Conservation (phyloP, 2,113 vertebrate species). For the Larimichthys crocea region DNA sequence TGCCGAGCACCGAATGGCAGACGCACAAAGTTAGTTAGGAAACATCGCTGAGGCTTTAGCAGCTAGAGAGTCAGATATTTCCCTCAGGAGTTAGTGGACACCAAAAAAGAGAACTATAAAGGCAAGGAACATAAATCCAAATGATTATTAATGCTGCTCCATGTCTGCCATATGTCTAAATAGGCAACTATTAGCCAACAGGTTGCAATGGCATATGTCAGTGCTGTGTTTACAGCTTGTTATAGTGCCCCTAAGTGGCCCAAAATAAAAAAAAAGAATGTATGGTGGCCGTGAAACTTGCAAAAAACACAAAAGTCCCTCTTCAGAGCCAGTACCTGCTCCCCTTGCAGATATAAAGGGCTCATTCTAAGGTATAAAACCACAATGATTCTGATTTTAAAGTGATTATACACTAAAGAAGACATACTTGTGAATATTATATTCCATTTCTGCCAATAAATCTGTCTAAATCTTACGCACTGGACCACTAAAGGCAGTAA, state of each 20-base stretch:
- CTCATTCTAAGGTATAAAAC: too few species aligned
- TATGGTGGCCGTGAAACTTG: too few species aligned
- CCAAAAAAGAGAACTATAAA: background rate
- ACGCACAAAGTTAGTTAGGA: background rate
- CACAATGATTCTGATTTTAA: too few species aligned
- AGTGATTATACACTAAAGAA: too few species aligned
- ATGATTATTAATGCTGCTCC: background rate
- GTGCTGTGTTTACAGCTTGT: background rate
- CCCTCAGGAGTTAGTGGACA: background rate
- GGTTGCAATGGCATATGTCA: background rate
- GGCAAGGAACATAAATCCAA: background rate
- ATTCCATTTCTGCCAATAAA: too few species aligned
- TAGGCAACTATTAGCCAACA: background rate
- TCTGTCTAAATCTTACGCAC: too few species aligned
- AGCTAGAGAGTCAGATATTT: background rate
- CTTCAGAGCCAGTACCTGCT: too few species aligned
- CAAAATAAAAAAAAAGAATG: background rate
- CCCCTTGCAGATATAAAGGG: too few species aligned
- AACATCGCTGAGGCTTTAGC: background rate
- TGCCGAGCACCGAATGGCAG: background rate
- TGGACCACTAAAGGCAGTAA: conserved; percentile 2
- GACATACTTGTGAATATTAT: too few species aligned
- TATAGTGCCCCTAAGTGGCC: background rate
- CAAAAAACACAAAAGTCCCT: too few species aligned
- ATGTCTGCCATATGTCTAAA: background rate